Percentiles rank a stretch among this genome's conserved stretches.
phyloP scores from a whole-genome alignment of 2,113 vertebrate species.

The Turdus rufiventris region DNA sequence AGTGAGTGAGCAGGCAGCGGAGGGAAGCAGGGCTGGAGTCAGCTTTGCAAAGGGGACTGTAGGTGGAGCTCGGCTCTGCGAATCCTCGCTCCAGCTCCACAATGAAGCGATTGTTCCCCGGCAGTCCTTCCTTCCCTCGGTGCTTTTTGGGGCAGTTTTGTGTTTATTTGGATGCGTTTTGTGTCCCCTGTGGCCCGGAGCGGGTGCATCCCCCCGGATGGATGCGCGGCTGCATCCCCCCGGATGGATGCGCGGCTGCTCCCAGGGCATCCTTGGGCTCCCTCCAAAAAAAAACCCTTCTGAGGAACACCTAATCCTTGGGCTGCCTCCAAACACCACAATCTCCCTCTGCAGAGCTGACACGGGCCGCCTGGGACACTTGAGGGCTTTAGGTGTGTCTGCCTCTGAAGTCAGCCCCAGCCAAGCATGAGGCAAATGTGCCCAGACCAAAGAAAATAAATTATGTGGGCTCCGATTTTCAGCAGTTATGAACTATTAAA shows the following conservation, averaged over 20 bases:
- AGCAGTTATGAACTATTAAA: conserved; percentile 83
- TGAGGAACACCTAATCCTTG: conserved; percentile 93
- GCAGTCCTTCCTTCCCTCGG: conserved; percentile 60
- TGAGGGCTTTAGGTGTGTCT: conserved; percentile 90
- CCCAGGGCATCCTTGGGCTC: conserved; percentile 79
- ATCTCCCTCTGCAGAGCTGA: conserved; percentile 76
- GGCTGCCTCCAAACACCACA: conserved; percentile 82
- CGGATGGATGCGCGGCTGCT: conserved; percentile 80
- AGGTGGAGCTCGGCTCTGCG: conserved; percentile 92
- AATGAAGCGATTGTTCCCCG: conserved; percentile 83
- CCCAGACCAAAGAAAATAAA: conserved; percentile 87
- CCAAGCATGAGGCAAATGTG: conserved; percentile 84
- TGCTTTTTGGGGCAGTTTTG: conserved; percentile 71
- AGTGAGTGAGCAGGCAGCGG: rapidly evolving
- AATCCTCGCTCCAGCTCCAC: conserved; percentile 72
- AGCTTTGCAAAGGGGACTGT: conserved; percentile 79
- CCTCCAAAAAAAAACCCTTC: conserved; percentile 72
- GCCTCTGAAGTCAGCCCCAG: conserved; percentile 83
- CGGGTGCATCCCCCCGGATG: conserved; percentile 74
- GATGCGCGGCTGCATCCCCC: conserved; percentile 76
- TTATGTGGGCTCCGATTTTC: conserved; percentile 82
- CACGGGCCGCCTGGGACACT: conserved; percentile 82
- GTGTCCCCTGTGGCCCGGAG: conserved; percentile 73
- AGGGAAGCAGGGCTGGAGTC: background rate
- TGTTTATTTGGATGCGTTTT: conserved; percentile 79